Conservation (phyloP, 2,888 invertebrate species). For the Ichneumon xanthorius region DNA sequence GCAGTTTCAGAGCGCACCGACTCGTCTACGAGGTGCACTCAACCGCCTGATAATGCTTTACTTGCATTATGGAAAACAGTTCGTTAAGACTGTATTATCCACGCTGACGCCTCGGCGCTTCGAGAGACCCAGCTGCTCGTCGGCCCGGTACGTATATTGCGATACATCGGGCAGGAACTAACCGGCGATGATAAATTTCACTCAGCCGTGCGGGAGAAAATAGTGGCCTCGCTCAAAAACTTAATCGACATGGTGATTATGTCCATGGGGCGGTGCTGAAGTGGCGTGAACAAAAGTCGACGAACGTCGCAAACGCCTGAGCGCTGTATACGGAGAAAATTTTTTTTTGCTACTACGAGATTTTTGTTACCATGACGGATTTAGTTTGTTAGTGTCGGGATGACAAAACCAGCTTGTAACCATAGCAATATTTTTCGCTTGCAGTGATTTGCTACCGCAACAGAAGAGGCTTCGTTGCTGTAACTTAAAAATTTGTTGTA, state of each 20-base stretch:
- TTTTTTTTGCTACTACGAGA: too few species aligned
- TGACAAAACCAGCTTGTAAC: too few species aligned
- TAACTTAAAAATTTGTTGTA: too few species aligned
- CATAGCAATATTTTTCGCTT: too few species aligned
- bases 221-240: not conserved
- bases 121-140: slow-evolving; percentile 25
- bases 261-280: not conserved
- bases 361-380: too few species aligned
- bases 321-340: too few species aligned
- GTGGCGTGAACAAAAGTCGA: not conserved
- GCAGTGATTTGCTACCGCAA: too few species aligned
- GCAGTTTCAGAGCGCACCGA: slow-evolving; percentile 38
- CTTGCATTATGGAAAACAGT: slow-evolving; percentile 80
- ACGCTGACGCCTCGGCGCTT: slow-evolving; percentile 39
- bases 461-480: too few species aligned
- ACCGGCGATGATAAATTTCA: slow-evolving; percentile 20
- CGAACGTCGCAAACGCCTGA: too few species aligned
- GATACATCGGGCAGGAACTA: slow-evolving; percentile 37
- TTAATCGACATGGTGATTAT: not conserved
- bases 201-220: not conserved
- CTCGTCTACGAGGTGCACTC: slow-evolving; percentile 67
- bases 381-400: too few species aligned
- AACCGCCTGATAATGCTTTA: slow-evolving; percentile 79
- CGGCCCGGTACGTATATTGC: slow-evolving; percentile 21
- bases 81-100: slow-evolving; percentile 78